These are phyloP conservation scores for Triplophysa rosa DNA, from an alignment of 2,113 vertebrate species.

Conservation along the genomic window DNA sequence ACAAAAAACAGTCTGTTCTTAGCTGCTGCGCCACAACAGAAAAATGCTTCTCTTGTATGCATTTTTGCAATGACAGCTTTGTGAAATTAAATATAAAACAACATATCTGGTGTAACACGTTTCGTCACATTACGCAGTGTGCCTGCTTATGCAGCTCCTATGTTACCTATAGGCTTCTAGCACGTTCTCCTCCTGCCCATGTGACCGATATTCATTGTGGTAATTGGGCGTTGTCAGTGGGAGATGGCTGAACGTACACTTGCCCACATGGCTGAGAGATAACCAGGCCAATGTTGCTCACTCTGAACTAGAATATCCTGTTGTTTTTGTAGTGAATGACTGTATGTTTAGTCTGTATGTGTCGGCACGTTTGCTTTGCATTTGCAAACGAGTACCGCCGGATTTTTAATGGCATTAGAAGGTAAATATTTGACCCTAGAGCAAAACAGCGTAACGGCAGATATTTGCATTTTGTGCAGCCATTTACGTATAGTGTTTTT, in stretches of 20 bases:
- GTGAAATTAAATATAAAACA: too few species aligned
- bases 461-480: not conserved
- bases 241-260: conserved; percentile 69
- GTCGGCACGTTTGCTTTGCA: not conserved
- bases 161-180: conserved; percentile 44
- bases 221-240: conserved; percentile 76
- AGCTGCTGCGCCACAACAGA: too few species aligned
- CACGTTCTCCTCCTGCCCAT: conserved; percentile 33
- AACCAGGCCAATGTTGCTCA: not conserved
- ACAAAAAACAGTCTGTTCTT: not conserved
- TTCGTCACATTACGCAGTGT: not conserved
- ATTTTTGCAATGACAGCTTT: too few species aligned
- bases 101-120: too few species aligned
- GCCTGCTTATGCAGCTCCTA: conserved; percentile 17
- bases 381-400: not conserved
- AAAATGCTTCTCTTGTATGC: too few species aligned
- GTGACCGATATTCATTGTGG: conserved; percentile 65
- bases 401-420: not conserved
- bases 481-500: not conserved
- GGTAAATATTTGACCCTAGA: not conserved
- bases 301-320: conserved; percentile 31
- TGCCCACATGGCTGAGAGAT: conserved; percentile 50
- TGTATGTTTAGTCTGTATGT: not conserved
- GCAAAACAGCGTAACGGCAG: not conserved
- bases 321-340: conserved; percentile 12